Base-by-base conservation (phyloP, 2,888 invertebrate genomes). In the Heliconius ismenius region DNA sequence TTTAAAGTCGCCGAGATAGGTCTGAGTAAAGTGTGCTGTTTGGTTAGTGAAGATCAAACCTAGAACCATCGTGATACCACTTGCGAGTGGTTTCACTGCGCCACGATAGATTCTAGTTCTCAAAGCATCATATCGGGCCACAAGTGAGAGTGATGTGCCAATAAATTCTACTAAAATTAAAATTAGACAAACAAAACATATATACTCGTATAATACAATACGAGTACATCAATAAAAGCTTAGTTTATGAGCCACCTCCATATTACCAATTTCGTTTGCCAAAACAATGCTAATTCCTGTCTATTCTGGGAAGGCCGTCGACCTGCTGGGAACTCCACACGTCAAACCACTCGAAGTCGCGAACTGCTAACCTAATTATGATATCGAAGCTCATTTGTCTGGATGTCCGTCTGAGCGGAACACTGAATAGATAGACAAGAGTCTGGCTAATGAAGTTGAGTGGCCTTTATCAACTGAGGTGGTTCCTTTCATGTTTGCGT, bases 221-320 rank as follows among this genome's bases (percentile, higher is more conserved):
- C n/a, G n/a, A n/a, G n/a, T n/a, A n/a, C 60, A 63, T 18, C 24
- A 39, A 39, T 65, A 15, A 26, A 62, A 58, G 39, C 36, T 58
- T 13, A 58, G 24, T 62, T 24, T 60, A 24, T 60, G 18, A 21
- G 36, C 18, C 43, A 39, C 0, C 60, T 26, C 10, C n/a, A 49
- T 32, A 32, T 54, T 73, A 60, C 36, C n/a, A 69, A 69, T 54
- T 62, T 62, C n/a, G 70, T 70, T 70, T 77, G 58, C n/a, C 65
- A 64, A 76, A 74, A 75, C 73, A 77, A 75, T 77, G 77, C 75
- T 73, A 77, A 69, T 28, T 36, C 62, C 28, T 39, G 69, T 24
- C 64, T 79, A 79, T 79, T 77, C 75, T 60, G 32, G 73, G 79
- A 75, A 77, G 79, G 79, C 73, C 77, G n/a, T 79, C 73, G 77